Evolutionary conservation across 2,888 invertebrate genomes (phyloP).

Genomic region (Drosophila algonquin): DNA sequence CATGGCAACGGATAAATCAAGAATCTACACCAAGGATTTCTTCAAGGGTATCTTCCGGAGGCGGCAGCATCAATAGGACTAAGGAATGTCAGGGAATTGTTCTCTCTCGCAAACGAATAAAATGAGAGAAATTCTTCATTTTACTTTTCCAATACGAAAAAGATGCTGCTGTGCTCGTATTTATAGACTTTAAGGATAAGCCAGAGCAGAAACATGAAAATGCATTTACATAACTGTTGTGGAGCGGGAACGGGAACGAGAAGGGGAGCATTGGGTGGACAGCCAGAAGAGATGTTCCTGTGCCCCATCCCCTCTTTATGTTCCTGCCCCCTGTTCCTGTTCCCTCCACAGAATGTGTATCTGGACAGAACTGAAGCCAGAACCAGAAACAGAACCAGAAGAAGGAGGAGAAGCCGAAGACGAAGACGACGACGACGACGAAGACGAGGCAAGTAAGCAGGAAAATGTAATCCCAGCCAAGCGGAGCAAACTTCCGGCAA

Average conservation of each 20-base stretch:
- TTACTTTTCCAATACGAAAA: constrained; percentile 67
- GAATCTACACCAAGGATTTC: background rate
- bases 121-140: constrained; percentile 65
- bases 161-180: constrained; percentile 44
- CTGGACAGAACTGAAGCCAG: constrained; percentile 37
- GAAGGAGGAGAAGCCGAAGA: constrained; percentile 44
- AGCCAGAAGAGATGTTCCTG: constrained; percentile 6
- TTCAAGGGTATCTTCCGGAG: background rate
- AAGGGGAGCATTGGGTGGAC: background rate
- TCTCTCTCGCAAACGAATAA: constrained; percentile 59
- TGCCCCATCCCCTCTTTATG: background rate
- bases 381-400: constrained; percentile 28
- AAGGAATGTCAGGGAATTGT: constrained; percentile 57
- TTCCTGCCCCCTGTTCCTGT: background rate
- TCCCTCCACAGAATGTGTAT: constrained; percentile 7
- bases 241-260: constrained; percentile 12
- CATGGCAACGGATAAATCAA: background rate
- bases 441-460: constrained; percentile 59
- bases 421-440: constrained; percentile 54
- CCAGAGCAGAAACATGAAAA: constrained; percentile 71
- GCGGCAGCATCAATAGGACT: constrained; percentile 6
- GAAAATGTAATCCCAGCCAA: constrained; percentile 78
- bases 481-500: constrained; percentile 77
- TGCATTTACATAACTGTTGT: constrained; percentile 72
- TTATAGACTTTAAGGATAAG: constrained; percentile 78